These are phyloP conservation scores for Chamaea fasciata DNA, from an alignment of 2,113 vertebrate genomes.

Conservation along the genomic window DNA sequence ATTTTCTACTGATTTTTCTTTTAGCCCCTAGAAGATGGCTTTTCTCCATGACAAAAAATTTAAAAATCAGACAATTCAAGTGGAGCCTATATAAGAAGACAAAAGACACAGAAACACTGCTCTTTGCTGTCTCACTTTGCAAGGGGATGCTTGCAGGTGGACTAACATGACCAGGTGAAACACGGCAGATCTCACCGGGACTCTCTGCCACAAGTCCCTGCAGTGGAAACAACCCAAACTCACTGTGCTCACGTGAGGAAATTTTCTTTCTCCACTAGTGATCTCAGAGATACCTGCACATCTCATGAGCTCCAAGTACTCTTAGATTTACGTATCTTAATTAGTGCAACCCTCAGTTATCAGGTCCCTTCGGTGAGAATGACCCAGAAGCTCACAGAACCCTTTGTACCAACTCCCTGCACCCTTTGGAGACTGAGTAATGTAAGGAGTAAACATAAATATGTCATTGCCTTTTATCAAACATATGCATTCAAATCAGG, in stretches of 20 bases:
- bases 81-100: background rate
- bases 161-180: background rate
- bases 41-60: background rate
- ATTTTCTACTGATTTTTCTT: background rate
- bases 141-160: background rate
- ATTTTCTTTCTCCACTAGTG: accelerated
- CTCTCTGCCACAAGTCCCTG: background rate
- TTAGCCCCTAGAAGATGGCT: background rate
- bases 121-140: background rate
- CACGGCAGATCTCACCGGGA: background rate
- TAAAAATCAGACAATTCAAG: background rate
- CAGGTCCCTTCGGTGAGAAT: background rate
- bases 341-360: background rate
- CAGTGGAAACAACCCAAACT: background rate
- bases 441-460: background rate
- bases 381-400: background rate
- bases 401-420: background rate
- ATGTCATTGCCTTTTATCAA: conserved; percentile 15
- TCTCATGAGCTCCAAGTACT: background rate
- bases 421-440: background rate
- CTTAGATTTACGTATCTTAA: background rate
- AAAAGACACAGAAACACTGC: background rate
- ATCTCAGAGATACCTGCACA: background rate
- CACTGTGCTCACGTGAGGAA: accelerated
- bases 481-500: conserved; percentile 12